Percentiles rank a stretch among this genome's conserved stretches.
These are phyloP conservation scores for Amphiprion percula DNA, from an alignment of 2,113 vertebrate genomes.

Conservation along the genomic window DNA sequence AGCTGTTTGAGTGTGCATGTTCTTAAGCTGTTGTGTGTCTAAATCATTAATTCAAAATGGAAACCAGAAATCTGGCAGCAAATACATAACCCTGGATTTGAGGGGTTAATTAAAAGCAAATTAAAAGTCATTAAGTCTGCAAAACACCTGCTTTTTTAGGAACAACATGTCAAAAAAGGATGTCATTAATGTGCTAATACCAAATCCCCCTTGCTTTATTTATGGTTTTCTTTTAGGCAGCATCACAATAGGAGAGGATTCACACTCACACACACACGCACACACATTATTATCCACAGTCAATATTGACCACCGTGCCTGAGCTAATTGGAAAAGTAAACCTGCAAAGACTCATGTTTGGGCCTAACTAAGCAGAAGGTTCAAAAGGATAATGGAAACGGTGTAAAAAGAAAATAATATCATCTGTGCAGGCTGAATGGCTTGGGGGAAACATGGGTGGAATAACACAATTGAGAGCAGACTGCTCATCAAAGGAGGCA, in stretches of 20 bases:
- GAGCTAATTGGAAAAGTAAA: slow-evolving; percentile 83
- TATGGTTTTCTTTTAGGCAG: slow-evolving; percentile 65
- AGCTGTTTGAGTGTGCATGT: slow-evolving; percentile 26
- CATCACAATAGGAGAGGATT: slow-evolving; percentile 75
- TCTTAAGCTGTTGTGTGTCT: slow-evolving; percentile 38
- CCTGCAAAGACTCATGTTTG: slow-evolving; percentile 56
- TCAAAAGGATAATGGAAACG: slow-evolving; percentile 75
- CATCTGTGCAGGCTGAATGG: slow-evolving; percentile 69
- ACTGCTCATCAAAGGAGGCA: slow-evolving; percentile 78
- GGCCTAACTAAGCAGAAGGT: slow-evolving; percentile 69
- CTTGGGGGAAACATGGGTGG: slow-evolving; percentile 67
- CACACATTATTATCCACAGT: slow-evolving; percentile 78
- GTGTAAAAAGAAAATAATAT: slow-evolving; percentile 71
- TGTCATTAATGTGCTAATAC: slow-evolving; percentile 82
- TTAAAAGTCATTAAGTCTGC: slow-evolving; percentile 81
- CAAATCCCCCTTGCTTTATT: slow-evolving; percentile 69
- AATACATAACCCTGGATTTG: slow-evolving; percentile 71
- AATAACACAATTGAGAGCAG: slow-evolving; percentile 75
- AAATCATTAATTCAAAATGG: slow-evolving; percentile 66
- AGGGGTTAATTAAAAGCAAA: slow-evolving; percentile 86
- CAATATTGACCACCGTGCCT: slow-evolving; percentile 79
- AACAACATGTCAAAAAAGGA: slow-evolving; percentile 72
- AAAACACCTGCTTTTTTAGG: slow-evolving; percentile 82
- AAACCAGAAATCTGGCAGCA: slow-evolving; percentile 42
- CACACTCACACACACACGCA: background rate